Base-by-base conservation (phyloP, 2,113 vertebrate genomes). In the Nicator chloris region DNA sequence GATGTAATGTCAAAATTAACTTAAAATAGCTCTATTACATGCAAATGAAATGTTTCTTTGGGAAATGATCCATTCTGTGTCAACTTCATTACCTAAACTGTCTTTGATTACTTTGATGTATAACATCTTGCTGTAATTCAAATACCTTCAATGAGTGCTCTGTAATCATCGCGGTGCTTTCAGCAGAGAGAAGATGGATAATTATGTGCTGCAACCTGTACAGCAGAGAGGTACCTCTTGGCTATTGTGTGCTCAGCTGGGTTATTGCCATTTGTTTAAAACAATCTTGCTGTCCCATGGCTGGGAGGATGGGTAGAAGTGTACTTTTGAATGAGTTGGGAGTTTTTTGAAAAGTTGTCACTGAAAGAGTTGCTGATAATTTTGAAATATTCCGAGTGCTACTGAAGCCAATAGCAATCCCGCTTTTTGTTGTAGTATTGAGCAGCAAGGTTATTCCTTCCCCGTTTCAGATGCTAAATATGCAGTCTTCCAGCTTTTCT, bases 41-140 rank as follows among this genome's bases (percentile, higher is more conserved):
- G 76, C 45, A 92, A 80, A 94, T 76, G 31, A 83, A 95, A 88
- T 45, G 65, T 90, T 96, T 96, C 61, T 92, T 91, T 92, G 51
- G 57, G 92, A 88, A 77, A 71, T 8, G 27, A 90, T 87, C 68
- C n/a, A 8, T 87, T 89, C 66, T 81, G 30, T 86, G 27, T 94
- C 88, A 94, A 75, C 88, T 91, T 95, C 57, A 73, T 94, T 96
- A 84, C 72, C 61, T 88, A 84, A 96, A 95, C 82, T 90, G 53
- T 75, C 79, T 93, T 91, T 90, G 96, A 91, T 95, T 95, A 71
- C 60, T 86, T 68, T 71, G 40, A 87, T 89, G 42, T 77, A n/a
- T 40, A 94, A 81, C 35, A 42, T 70, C 68, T 71, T 53, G 86
- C 81, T 83, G 78, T 83, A 94, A 92, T 90, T 92, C 79, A 76